Evolutionary conservation across 2,888 invertebrate species (phyloP), one percentile per base, ranked within the genome.

Genomic region (Protonemura montana): DNA sequence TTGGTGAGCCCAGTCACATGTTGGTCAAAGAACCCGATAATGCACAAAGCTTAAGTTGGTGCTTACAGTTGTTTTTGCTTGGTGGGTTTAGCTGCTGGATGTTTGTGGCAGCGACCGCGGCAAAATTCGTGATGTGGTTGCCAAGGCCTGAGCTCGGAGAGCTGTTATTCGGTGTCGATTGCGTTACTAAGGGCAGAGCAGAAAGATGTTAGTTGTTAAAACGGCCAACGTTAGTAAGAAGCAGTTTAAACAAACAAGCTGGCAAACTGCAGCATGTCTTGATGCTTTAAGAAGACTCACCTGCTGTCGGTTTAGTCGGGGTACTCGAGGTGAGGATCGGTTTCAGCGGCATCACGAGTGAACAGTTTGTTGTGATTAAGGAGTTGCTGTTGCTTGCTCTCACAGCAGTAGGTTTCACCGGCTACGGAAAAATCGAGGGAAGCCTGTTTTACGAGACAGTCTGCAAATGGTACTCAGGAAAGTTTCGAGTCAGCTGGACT

Each of bases 341-440:
- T 84, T 88, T 87, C 76, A 87, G 85, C 82, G 59, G 84, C 76
- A 59, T 84, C 21, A 86, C 76, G 42, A 87, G 87, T 42, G 87
- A 85, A 80, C 87, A 88, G 86, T 87, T 88, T 42, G 83, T 88
- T 84, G 86, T 88, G 77, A 87, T 88, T 83, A 88, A 85, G 85
- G 88, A 87, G 88, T 88, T 89, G 88, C 89, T 89, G 88, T 89
- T 92, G 95, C 95, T 92, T 95, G 94, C 92, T 91, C 92, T 91
- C 89, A 97, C 95, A 89, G 97, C 96, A 91, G 95, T 95, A 88
- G 97, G 97, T 93, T 97, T 97, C 89, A 97, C 95, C 91, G 96
- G 96, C 96, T 97, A 93, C 89, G 94, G 92, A 88, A 90, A 89
- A 85, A 35, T 35, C 10, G 35, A 35, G 35, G 35, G 35, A 35